These are phyloP conservation scores for Drosophila meridionalis DNA, from an alignment of 2,888 invertebrate species.

Conservation along the genomic window DNA sequence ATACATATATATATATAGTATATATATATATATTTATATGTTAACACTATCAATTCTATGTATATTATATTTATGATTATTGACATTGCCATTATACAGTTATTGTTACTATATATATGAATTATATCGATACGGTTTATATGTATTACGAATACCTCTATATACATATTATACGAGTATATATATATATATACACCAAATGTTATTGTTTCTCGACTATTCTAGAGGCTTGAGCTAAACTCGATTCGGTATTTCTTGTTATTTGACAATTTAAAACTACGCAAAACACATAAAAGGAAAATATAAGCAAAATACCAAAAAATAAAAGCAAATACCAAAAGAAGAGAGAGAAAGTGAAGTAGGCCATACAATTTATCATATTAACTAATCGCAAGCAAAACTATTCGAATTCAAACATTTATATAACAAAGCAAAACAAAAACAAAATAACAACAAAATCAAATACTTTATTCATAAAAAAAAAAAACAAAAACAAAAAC, in stretches of 20 bases:
- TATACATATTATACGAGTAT: slow-evolving; percentile 6
- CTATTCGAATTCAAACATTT: slow-evolving; percentile 65
- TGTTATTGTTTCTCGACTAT: slow-evolving; percentile 61
- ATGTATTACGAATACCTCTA: slow-evolving; percentile 49
- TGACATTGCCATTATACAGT: slow-evolving; percentile 60
- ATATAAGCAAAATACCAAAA: slow-evolving; percentile 14
- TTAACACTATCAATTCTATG: slow-evolving; percentile 40
- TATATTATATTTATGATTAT: slow-evolving; percentile 71
- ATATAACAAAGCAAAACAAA: slow-evolving; percentile 13
- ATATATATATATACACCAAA: slow-evolving; percentile 10
- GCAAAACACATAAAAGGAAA: slow-evolving; percentile 14
- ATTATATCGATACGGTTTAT: slow-evolving; percentile 45
- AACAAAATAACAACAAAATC: slow-evolving; percentile 34
- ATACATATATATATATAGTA: not conserved
- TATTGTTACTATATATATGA: slow-evolving; percentile 69
- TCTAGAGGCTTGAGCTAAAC: slow-evolving; percentile 75
- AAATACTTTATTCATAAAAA: slow-evolving; percentile 37
- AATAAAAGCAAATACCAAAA: slow-evolving; percentile 4
- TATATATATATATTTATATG: not conserved
- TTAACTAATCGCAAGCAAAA: slow-evolving; percentile 60
- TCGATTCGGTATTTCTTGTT: slow-evolving; percentile 76
- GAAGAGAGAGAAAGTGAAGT: not conserved
- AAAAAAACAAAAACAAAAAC: slow-evolving; percentile 10
- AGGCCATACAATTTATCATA: slow-evolving; percentile 56
- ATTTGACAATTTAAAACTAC: slow-evolving; percentile 68